These are phyloP conservation scores for Lapara coniferarum DNA, from an alignment of 2,888 invertebrate species.

Conservation along the genomic window DNA sequence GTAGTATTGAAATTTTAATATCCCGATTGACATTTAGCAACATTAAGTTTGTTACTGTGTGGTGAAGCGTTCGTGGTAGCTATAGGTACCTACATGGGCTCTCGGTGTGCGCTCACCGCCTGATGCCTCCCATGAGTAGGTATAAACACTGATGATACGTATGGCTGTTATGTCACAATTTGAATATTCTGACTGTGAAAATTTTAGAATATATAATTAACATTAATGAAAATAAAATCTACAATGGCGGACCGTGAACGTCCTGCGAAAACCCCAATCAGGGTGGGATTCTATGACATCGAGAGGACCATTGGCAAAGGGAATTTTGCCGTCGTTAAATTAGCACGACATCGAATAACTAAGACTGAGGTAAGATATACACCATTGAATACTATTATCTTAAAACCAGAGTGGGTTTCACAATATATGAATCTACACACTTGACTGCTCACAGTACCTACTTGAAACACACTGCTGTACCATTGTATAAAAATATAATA, in stretches of 20 bases:
- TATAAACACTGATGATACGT: conserved; percentile 53
- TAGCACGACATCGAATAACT: conserved; percentile 98
- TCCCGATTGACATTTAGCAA: conserved; percentile 40
- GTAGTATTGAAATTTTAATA: conserved; percentile 39
- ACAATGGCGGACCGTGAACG: conserved; percentile 84
- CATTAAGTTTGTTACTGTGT: conserved; percentile 40
- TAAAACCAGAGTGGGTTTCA: no score
- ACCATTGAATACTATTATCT: neutral
- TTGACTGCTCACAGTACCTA: no score
- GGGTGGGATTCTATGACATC: conserved; percentile 99
- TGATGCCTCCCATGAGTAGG: conserved; percentile 46
- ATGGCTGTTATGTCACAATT: conserved; percentile 52
- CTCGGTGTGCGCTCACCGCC: conserved; percentile 33
- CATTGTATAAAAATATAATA: no score
- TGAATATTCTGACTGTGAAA: conserved; percentile 43
- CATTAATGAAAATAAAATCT: conserved; percentile 63
- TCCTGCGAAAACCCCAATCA: conserved; percentile 87
- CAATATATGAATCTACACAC: no score
- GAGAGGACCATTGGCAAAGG: conserved; percentile 99
- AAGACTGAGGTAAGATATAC: conserved; percentile 95
- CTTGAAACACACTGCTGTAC: no score
- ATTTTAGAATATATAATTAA: conserved; percentile 30
- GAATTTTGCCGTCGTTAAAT: conserved; percentile 99
- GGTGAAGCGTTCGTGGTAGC: conserved; percentile 33
- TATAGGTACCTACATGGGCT: conserved; percentile 17